Evolutionary conservation across 1,140 invertebrate species (phyloP).

Genomic region (Zophobas morio): DNA sequence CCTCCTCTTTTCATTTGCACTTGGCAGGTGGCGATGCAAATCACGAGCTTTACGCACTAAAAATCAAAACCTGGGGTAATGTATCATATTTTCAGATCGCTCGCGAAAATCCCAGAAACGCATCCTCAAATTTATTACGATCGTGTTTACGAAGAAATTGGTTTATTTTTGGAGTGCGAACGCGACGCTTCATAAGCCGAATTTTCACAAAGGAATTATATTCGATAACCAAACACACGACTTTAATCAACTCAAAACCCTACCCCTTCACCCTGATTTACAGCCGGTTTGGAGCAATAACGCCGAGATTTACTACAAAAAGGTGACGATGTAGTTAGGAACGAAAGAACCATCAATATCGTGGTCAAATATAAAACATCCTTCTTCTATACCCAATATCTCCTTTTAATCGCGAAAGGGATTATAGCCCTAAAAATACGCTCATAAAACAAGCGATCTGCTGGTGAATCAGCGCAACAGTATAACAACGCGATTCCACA

Average conservation of each 20-base stretch:
- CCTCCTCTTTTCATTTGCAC: too few relatives aligned
- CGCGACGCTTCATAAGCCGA: constrained; percentile 9
- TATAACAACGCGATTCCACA: constrained; percentile 22
- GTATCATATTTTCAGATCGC: constrained; percentile 20
- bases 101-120: constrained; percentile 19
- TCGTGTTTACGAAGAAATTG: constrained; percentile 10
- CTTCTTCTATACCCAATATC: constrained; percentile 30
- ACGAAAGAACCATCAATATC: constrained; percentile 24
- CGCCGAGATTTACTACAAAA: constrained; percentile 31
- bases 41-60: constrained; percentile 4
- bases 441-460: constrained; percentile 30
- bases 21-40: constrained; percentile 1
- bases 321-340: constrained; percentile 39
- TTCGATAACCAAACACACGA: background rate
- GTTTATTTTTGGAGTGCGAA: constrained; percentile 6
- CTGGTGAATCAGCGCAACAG: constrained; percentile 32
- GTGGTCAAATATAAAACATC: constrained; percentile 29
- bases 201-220: background rate
- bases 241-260: background rate
- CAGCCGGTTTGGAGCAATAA: constrained; percentile 25
- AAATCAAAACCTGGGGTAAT: constrained; percentile 26
- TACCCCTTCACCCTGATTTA: constrained; percentile 1
- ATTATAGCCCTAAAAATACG: constrained; percentile 39
- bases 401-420: constrained; percentile 20
- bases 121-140: constrained; percentile 33